phyloP scores from a whole-genome alignment of 1,140 invertebrate genomes.

The Drosophila lowei region DNA sequence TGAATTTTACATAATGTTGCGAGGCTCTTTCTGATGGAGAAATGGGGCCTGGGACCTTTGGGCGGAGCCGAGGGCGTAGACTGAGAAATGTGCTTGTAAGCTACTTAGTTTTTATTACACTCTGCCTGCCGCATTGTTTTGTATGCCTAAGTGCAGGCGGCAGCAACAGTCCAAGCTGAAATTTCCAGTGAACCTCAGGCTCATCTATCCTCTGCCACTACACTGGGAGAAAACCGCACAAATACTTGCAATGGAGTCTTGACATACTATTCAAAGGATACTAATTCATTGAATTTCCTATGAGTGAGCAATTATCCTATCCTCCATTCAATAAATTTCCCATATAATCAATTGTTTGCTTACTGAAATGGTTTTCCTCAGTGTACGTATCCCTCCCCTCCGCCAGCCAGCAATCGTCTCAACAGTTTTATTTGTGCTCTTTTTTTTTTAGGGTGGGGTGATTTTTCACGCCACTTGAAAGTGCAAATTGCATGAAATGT shows the following conservation, averaged over 20 bases:
- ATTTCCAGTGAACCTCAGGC: slow-evolving; percentile 23
- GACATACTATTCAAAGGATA: no score
- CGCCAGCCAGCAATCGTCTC: background rate
- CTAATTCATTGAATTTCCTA: no score
- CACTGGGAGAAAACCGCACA: slow-evolving; percentile 3
- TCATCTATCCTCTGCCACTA: slow-evolving; percentile 22
- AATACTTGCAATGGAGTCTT: no score
- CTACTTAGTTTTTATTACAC: slow-evolving; percentile 81
- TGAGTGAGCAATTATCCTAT: no score
- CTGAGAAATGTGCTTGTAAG: slow-evolving; percentile 71
- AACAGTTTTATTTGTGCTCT: slow-evolving; percentile 6
- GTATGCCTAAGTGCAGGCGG: slow-evolving; percentile 53
- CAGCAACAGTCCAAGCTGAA: slow-evolving; percentile 39
- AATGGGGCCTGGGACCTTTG: background rate
- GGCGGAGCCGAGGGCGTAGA: no score
- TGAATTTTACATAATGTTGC: slow-evolving; percentile 72
- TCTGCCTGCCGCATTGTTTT: slow-evolving; percentile 76
- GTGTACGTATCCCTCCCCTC: slow-evolving; percentile 1
- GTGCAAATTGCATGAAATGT: slow-evolving; percentile 58
- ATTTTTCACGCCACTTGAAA: slow-evolving; percentile 49
- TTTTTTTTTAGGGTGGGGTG: background rate
- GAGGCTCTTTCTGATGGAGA: slow-evolving; percentile 10
- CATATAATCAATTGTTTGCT: no score
- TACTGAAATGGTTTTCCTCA: no score
- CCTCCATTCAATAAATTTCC: no score